Evolutionary conservation across 1,140 invertebrate genomes (phyloP).

Genomic region (Microvelia longipes): DNA sequence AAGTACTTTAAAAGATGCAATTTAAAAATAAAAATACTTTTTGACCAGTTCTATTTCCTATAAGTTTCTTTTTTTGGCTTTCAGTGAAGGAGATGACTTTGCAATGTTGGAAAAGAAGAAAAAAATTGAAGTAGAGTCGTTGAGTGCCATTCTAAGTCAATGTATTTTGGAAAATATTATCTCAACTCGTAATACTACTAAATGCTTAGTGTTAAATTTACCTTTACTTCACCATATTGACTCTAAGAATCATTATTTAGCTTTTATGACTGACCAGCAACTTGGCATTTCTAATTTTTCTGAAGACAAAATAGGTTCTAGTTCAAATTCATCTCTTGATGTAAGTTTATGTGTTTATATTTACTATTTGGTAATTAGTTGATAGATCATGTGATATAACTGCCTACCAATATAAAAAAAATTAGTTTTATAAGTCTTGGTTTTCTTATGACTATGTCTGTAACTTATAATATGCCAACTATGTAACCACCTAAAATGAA

Average conservation of each 20-base stretch:
- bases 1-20: too few relatives aligned
- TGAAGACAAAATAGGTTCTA: too few relatives aligned
- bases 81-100: neutral
- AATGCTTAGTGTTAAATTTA: neutral
- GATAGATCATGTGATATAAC: too few relatives aligned
- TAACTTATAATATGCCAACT: too few relatives aligned
- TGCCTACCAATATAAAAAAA: too few relatives aligned
- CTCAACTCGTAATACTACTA: neutral
- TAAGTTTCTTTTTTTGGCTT: neutral
- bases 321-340: neutral
- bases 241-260: neutral
- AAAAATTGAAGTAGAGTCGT: neutral
- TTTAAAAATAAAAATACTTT: too few relatives aligned
- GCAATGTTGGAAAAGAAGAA: neutral
- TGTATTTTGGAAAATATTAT: neutral
- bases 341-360: too few relatives aligned
- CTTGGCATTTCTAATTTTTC: neutral
- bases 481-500: too few relatives aligned
- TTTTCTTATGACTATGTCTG: too few relatives aligned
- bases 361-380: too few relatives aligned
- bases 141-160: neutral
- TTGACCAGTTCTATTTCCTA: too few relatives aligned
- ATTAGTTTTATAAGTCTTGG: too few relatives aligned
- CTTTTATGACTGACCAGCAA: neutral
- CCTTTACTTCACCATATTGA: neutral